Evolutionary conservation across 2,797 vertebrate species (phyloP).

Genomic region (Hoplostethus atlanticus): DNA sequence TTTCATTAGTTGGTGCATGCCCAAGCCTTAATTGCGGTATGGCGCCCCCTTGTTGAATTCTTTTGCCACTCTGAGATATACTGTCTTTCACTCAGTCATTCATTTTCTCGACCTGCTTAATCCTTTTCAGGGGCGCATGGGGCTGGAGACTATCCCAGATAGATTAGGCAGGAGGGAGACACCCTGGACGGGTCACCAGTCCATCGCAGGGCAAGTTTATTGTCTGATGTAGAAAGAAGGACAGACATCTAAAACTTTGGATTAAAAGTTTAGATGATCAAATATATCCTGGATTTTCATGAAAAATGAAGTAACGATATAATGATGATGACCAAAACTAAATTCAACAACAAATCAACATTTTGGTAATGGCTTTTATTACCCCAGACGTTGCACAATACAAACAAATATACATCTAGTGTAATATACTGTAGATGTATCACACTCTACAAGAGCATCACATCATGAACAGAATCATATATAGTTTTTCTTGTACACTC

Average conservation of each 20-base stretch:
- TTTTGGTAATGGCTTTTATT: conserved; percentile 70
- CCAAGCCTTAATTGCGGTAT: conserved; percentile 11
- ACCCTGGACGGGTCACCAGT: background rate
- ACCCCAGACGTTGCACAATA: conserved; percentile 68
- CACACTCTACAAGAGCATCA: conserved; percentile 81
- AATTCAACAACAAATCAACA: background rate
- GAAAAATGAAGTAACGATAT: background rate
- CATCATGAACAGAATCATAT: conserved; percentile 71
- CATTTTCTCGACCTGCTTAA: background rate
- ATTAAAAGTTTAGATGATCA: background rate
- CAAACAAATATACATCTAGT: conserved; percentile 73
- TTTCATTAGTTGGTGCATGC: background rate
- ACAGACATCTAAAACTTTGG: no score
- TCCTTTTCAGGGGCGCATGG: background rate
- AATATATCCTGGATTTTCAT: background rate
- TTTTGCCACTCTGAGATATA: no score
- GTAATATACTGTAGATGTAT: conserved; percentile 58
- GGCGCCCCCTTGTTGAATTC: conserved; percentile 41
- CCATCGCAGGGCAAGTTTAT: background rate
- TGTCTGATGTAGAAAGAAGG: background rate
- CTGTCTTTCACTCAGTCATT: background rate
- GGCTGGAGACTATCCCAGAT: background rate
- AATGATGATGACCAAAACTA: background rate
- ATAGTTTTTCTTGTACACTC: conserved; percentile 40
- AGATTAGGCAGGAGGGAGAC: background rate